Percentiles rank a stretch among this genome's conserved stretches.
Evolutionary conservation across 1,140 invertebrate genomes (phyloP).

Genomic region (Eueides isabella): DNA sequence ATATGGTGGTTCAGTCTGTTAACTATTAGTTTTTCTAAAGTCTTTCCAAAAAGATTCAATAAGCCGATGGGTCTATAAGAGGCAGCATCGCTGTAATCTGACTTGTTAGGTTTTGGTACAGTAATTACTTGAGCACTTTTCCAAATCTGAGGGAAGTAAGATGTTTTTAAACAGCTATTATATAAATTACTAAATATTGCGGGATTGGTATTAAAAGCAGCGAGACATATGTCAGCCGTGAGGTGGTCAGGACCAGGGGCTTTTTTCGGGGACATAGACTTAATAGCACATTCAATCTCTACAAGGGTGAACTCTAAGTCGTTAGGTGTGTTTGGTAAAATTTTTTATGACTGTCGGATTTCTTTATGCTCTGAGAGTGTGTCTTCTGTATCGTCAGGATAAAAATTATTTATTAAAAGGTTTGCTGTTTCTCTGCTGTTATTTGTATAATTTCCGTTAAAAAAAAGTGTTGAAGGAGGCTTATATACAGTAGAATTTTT

Average conservation of each 20-base stretch:
- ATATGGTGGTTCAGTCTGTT: constrained; percentile 27
- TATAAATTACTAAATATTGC: constrained; percentile 31
- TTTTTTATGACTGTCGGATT: not conserved
- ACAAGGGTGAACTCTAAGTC: constrained; percentile 25
- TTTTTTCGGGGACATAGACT: constrained; percentile 39
- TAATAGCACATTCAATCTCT: constrained; percentile 32
- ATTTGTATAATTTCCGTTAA: not conserved
- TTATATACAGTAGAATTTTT: not conserved
- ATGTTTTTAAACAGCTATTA: constrained; percentile 23
- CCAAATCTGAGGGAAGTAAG: constrained; percentile 16
- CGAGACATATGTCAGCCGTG: constrained; percentile 44
- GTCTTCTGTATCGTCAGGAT: constrained; percentile 38
- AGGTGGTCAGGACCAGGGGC: constrained; percentile 42
- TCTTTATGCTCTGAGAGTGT: not conserved
- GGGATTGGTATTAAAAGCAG: constrained; percentile 8
- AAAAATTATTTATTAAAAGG: constrained; percentile 33
- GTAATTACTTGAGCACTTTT: constrained; percentile 33
- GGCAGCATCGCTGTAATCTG: not conserved
- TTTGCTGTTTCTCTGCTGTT: constrained; percentile 34
- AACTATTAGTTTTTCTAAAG: constrained; percentile 39
- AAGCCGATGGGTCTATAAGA: constrained; percentile 41
- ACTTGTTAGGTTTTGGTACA: constrained; percentile 35
- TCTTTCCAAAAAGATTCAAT: constrained; percentile 39
- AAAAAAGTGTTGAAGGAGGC: constrained; percentile 29
- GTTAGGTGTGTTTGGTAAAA: not conserved